Percentiles rank a stretch among this genome's conserved stretches.
Conservation (phyloP, 2,797 vertebrate species). For the Benthosema pterotum region DNA sequence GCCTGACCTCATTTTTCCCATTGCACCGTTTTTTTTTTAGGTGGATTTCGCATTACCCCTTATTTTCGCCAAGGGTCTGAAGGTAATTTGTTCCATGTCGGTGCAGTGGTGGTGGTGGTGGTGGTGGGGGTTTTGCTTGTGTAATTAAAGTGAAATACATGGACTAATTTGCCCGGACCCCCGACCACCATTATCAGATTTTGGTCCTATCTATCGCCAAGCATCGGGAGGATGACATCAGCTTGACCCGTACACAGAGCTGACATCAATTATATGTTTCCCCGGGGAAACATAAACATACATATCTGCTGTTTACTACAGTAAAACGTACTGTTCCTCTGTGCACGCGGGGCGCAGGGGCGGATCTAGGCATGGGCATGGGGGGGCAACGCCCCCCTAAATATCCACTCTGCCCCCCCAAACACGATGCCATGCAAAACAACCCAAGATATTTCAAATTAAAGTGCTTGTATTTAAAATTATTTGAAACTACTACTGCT, state of each 20-base stretch:
- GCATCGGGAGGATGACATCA: slow-evolving; percentile 36
- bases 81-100: slow-evolving; percentile 85
- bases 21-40: slow-evolving; percentile 81
- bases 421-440: too few relatives aligned
- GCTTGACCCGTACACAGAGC: slow-evolving; percentile 28
- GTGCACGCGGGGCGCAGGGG: not conserved
- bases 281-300: not conserved
- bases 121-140: slow-evolving; percentile 69
- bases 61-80: slow-evolving; percentile 82
- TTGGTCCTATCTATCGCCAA: slow-evolving; percentile 26
- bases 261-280: slow-evolving; percentile 20
- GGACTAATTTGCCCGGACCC: slow-evolving; percentile 56
- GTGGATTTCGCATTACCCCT: slow-evolving; percentile 84
- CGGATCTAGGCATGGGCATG: too few relatives aligned
- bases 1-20: slow-evolving; percentile 86
- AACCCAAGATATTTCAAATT: too few relatives aligned
- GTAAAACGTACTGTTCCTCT: not conserved
- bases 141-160: slow-evolving; percentile 75
- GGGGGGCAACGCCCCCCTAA: too few relatives aligned
- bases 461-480: too few relatives aligned
- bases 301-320: not conserved
- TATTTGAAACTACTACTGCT: too few relatives aligned
- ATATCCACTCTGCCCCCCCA: too few relatives aligned
- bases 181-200: slow-evolving; percentile 48
- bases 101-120: slow-evolving; percentile 67